Percentiles rank a stretch among this genome's conserved stretches.
Conservation (phyloP, 2,888 invertebrate genomes). For the Drosophila hamatofila region DNA sequence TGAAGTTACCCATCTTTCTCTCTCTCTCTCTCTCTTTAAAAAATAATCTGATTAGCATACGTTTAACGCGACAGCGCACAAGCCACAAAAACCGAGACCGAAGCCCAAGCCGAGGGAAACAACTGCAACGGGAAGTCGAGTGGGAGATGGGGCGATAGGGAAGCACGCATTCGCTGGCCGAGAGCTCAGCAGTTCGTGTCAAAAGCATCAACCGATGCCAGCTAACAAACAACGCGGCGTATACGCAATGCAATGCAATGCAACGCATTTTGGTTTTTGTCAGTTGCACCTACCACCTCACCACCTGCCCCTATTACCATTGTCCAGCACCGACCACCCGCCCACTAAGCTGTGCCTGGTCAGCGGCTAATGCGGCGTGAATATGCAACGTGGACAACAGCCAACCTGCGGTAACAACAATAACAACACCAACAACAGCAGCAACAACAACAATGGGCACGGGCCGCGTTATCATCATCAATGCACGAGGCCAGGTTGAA, state of each 20-base stretch:
- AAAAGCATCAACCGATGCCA: slow-evolving; percentile 69
- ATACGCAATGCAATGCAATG: slow-evolving; percentile 50
- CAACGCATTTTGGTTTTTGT: slow-evolving; percentile 41
- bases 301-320: neutral
- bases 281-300: slow-evolving; percentile 18
- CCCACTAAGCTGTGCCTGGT: slow-evolving; percentile 30
- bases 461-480: slow-evolving; percentile 72
- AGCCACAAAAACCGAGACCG: slow-evolving; percentile 28
- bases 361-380: slow-evolving; percentile 76
- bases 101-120: slow-evolving; percentile 5
- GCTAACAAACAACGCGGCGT: slow-evolving; percentile 49
- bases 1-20: neutral
- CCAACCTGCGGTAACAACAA: slow-evolving; percentile 44
- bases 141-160: neutral
- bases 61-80: slow-evolving; percentile 46
- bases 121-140: slow-evolving; percentile 3
- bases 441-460: slow-evolving; percentile 8
- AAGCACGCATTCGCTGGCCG: slow-evolving; percentile 2
- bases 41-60: slow-evolving; percentile 70
- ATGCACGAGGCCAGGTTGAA: slow-evolving; percentile 65
- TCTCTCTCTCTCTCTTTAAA: neutral
- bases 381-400: slow-evolving; percentile 65
- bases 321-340: neutral
- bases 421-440: slow-evolving; percentile 17
- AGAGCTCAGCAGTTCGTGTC: slow-evolving; percentile 71